phyloP scores from a whole-genome alignment of 2,888 invertebrate genomes.

The Buathra laborator region DNA sequence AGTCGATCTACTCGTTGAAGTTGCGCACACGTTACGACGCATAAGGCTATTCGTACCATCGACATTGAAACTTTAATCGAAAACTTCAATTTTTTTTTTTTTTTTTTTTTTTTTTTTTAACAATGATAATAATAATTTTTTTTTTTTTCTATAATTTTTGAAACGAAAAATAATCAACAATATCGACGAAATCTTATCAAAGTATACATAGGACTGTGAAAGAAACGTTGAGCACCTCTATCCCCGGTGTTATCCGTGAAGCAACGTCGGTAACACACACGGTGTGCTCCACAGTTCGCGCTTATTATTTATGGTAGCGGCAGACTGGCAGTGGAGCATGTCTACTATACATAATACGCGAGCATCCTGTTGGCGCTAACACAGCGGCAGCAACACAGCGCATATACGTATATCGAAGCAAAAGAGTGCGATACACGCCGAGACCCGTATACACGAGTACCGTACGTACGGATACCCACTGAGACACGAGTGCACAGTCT shows the following conservation, averaged over 20 bases:
- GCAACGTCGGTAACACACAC: constrained; percentile 60
- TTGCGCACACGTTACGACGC: neutral
- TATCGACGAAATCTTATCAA: neutral
- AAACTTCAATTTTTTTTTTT: neutral
- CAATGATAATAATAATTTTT: neutral
- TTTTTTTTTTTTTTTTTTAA: constrained; percentile 1
- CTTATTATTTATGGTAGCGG: constrained; percentile 78
- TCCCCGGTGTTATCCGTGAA: constrained; percentile 52
- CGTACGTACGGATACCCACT: constrained; percentile 19
- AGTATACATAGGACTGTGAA: neutral
- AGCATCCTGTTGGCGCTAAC: constrained; percentile 75
- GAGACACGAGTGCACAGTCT: neutral
- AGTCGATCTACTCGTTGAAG: neutral
- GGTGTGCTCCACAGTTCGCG: constrained; percentile 62
- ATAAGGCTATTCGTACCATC: neutral
- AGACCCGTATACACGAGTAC: constrained; percentile 4
- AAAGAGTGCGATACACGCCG: constrained; percentile 20
- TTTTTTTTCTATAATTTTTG: too few relatives aligned
- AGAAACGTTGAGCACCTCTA: constrained; percentile 73
- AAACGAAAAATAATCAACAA: too few relatives aligned
- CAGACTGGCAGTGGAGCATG: constrained; percentile 75
- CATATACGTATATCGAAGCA: constrained; percentile 31
- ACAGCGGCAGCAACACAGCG: constrained; percentile 25
- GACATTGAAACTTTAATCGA: neutral
- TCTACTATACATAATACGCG: constrained; percentile 73